Evolutionary conservation across 2,888 invertebrate genomes (phyloP), one percentile per base, ranked within the genome.

Genomic region (Pammene fasciana): DNA sequence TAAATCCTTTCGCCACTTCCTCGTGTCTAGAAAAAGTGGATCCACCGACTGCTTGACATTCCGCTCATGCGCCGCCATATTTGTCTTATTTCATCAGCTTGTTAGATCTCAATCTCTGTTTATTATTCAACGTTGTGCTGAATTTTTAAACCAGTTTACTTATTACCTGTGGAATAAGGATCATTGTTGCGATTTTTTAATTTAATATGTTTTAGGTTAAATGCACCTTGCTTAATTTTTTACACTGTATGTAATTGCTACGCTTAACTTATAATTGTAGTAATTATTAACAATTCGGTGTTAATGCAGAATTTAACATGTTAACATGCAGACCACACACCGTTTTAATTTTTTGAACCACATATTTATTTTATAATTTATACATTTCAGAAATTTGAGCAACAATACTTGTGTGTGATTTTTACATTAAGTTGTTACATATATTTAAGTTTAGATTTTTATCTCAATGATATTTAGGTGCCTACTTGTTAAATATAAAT

Each of bases 61-160:
- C 91, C 76, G 74, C 79, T 83, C 89, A 84, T 85, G 90, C 79
- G 75, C 73, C 68, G 77, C 89, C 89, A 88, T 92, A 91, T 90
- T 89, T 88, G 90, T 89, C 87, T 88, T 86, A 89, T 89, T 88
- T 87, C 84, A 89, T 90, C 87, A 87, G 83, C 84, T 83, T 78
- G 87, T 86, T 86, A 88, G 90, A 90, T 90, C 85, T 88, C 86
- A 86, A 90, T 90, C 90, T 86, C 77, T 80, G 76, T 78, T 87
- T 88, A 83, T 87, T 88, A 89, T 89, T 88, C 87, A 84, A 82
- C 82, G 83, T 76, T 74, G 78, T 76, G 84, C 83, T 82, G 82
- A 82, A 79, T 72, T 73, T 73, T 73, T 72, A 72, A 74, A 77
- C 82, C 78, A 80, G 74, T 80, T 79, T 26, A 26, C 52, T 26